phyloP scores from a whole-genome alignment of 2,888 invertebrate species.

The Oscheius sp. region DNA sequence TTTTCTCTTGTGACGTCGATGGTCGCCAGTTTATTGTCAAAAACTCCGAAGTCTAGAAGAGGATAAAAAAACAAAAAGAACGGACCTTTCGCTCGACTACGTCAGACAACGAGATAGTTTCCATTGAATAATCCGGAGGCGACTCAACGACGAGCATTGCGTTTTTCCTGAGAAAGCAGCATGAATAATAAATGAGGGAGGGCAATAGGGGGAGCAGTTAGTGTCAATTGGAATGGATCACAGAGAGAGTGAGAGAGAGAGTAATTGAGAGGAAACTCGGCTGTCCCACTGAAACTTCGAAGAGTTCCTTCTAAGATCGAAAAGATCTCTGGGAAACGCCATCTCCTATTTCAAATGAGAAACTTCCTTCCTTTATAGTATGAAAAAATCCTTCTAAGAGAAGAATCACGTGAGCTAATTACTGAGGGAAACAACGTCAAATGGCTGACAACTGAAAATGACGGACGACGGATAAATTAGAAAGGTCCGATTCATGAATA shows the following conservation, averaged over 20 bases:
- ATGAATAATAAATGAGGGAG: constrained; percentile 28
- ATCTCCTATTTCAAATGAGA: background rate
- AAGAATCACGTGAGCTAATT: no score
- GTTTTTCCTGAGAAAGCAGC: constrained; percentile 19
- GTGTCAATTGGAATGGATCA: constrained; percentile 5
- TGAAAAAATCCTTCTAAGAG: background rate
- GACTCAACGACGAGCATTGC: constrained; percentile 26
- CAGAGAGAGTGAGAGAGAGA: background rate
- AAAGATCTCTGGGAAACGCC: background rate
- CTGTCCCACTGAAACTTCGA: no score
- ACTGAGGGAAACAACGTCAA: no score
- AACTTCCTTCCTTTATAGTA: background rate
- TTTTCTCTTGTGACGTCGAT: constrained; percentile 21
- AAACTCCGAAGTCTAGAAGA: constrained; percentile 8
- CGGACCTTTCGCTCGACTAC: constrained; percentile 2
- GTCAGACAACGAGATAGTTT: constrained; percentile 16
- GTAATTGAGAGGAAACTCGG: background rate
- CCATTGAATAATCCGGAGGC: constrained; percentile 7
- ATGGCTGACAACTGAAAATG: no score
- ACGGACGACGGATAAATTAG: no score
- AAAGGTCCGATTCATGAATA: no score
- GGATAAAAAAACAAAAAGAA: background rate
- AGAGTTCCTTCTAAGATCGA: no score
- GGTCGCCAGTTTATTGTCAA: constrained; percentile 26
- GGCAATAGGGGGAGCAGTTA: constrained; percentile 19